Base-by-base conservation (phyloP, 2,113 vertebrate species). In the Sinosuthora webbiana region DNA sequence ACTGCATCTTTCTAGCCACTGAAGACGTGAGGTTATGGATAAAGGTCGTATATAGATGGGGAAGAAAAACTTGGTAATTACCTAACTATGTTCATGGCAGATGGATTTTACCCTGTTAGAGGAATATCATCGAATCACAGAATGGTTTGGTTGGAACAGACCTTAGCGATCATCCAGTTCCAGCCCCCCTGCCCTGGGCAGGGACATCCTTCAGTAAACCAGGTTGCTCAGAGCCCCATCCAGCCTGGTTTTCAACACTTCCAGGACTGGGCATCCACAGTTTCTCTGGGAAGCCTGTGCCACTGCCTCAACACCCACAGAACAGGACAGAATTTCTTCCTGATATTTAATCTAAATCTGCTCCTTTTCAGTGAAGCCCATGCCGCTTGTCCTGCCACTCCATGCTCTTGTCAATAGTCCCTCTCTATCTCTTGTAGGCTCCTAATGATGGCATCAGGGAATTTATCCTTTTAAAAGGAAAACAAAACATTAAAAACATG, bases 111-210 rank as follows among this genome's bases (percentile, higher is more conserved):
- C 50, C 76, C 68, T 79, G 42, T 76, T 71, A 50, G 45, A 59
- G 35, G 24, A 24, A 64, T 31, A 45, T 44, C 9, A 23, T 10
- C 2, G 2, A 33, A 44, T 39, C 31, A n/a, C 5, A n/a, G 45
- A 60, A 60, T 25, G 33, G 23, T 45, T 33, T n/a, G 39, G 16
- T 52, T 45, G n/a, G 6, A 68, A 25, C 11, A 39, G 39, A 53
- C 16, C 39, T 53, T 8, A 41, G n/a, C 16, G 2, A 39, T 24
- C 37, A 57, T 7, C 44, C 22, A 23, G 10, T 59, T 67, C 19
- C 33, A 50, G 4, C 3, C 3, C 11, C 5, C 2, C 33, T 28
- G 21, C 18, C 19, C 2, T 16, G 8, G 18, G 15, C 19, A 57
- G 50, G 35, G 31, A 15, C 10, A 13, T 12, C 22, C 65, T 81